These are phyloP conservation scores for Carpatolechia fugitivella DNA, from an alignment of 2,888 invertebrate genomes.

Conservation along the genomic window DNA sequence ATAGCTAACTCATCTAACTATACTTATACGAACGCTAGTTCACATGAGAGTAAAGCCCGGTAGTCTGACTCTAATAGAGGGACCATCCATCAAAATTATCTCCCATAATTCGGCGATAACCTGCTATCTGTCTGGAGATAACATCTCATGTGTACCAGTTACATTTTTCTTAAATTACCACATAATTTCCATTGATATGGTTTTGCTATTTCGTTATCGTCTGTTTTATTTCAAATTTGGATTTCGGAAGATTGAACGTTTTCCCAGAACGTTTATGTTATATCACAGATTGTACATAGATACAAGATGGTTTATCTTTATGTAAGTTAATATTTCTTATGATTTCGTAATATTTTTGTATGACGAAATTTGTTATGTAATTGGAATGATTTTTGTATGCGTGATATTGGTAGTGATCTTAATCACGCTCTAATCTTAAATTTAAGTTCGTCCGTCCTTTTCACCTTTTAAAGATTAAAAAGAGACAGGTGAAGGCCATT, in stretches of 20 bases:
- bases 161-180: slow-evolving; percentile 18
- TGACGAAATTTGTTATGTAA: no score
- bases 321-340: no score
- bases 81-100: slow-evolving; percentile 15
- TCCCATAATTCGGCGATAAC: slow-evolving; percentile 12
- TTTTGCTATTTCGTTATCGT: neutral
- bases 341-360: no score
- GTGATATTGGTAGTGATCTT: no score
- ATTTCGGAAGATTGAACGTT: neutral
- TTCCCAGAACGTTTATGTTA: neutral
- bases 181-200: slow-evolving; percentile 1
- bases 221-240: neutral
- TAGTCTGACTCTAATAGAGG: neutral
- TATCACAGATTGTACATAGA: no score
- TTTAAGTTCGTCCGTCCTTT: no score
- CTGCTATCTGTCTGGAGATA: slow-evolving; percentile 3
- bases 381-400: no score
- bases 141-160: neutral
- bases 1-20: neutral
- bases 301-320: no score
- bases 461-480: no score
- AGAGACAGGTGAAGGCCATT: no score
- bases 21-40: neutral
- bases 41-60: neutral
- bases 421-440: no score